A percentile compares a stretch with the other conserved stretches of the same genome.
Evolutionary conservation across 53 echinoderm and acorn worm species (phyloP).

Genomic region (Holothuria scabra): DNA sequence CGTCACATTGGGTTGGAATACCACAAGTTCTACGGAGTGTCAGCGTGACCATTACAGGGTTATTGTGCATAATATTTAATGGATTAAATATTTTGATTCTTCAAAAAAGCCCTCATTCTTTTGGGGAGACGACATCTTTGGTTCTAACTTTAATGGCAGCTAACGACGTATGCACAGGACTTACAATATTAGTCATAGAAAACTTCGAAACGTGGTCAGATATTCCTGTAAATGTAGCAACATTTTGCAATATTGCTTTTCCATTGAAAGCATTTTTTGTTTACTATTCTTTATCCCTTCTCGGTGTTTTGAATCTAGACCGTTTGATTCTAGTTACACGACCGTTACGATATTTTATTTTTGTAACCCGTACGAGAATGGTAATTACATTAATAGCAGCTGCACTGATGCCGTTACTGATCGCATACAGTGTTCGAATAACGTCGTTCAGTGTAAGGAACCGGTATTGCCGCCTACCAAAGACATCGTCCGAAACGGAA

Average conservation of each 20-base stretch:
- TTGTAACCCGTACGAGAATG: neutral
- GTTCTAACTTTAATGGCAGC: constrained; percentile 23
- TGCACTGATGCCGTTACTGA: neutral
- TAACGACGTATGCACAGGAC: constrained; percentile 19
- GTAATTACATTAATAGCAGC: neutral
- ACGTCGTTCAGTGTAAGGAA: constrained; percentile 1
- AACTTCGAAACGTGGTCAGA: constrained; percentile 8
- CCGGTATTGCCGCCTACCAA: neutral
- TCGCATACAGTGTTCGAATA: neutral
- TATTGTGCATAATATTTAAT: constrained; percentile 29
- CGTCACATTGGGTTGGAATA: constrained; percentile 9
- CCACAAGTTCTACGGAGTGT: neutral
- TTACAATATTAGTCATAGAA: neutral
- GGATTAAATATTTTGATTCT: constrained; percentile 3
- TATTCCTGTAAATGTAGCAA: constrained; percentile 1
- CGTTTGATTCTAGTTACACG: constrained; percentile 13
- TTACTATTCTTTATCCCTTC: constrained; percentile 17
- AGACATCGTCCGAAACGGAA: neutral
- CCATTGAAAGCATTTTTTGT: constrained; percentile 33
- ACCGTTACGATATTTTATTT: constrained; percentile 17
- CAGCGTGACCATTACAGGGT: constrained; percentile 14
- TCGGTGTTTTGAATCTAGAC: constrained; percentile 31
- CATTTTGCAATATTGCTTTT: constrained; percentile 25
- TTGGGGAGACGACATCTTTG: constrained; percentile 34
- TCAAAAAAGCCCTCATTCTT: constrained; percentile 9